Conservation (phyloP, 2,797 vertebrate genomes). For the Siniperca undulata region DNA sequence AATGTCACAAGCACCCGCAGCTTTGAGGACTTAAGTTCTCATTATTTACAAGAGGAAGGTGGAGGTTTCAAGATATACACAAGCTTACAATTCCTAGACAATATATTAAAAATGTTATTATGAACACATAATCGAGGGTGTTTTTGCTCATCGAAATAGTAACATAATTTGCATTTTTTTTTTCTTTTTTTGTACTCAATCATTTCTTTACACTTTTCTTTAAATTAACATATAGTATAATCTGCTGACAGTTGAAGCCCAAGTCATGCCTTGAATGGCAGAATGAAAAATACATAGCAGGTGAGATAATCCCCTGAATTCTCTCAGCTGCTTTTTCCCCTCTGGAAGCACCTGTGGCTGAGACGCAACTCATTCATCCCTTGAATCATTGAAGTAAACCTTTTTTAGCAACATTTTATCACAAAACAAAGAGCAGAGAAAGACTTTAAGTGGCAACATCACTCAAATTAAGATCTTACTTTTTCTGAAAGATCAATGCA, state of each 20-base stretch:
- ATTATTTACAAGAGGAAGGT: background rate
- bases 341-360: background rate
- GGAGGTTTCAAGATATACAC: background rate
- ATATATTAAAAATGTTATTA: slow-evolving; percentile 43
- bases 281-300: slow-evolving; percentile 6
- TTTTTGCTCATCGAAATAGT: slow-evolving; percentile 13
- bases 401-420: slow-evolving; percentile 24
- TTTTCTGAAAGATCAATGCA: background rate
- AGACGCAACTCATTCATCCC: slow-evolving; percentile 17
- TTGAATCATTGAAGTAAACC: slow-evolving; percentile 4
- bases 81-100: background rate
- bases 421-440: slow-evolving; percentile 2
- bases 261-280: background rate
- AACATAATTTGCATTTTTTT: slow-evolving; percentile 9
- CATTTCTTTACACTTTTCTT: slow-evolving; percentile 3
- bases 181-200: background rate
- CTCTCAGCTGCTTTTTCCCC: background rate
- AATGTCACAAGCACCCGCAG: background rate
- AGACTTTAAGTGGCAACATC: background rate
- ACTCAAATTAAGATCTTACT: background rate
- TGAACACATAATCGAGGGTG: slow-evolving; percentile 9
- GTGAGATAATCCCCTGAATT: background rate
- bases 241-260: background rate
- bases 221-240: background rate
- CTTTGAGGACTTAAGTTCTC: background rate